Percentiles rank a stretch among this genome's conserved stretches.
These are phyloP conservation scores for Gymnopithys bicolor DNA, from an alignment of 2,797 vertebrate species.

Conservation along the genomic window DNA sequence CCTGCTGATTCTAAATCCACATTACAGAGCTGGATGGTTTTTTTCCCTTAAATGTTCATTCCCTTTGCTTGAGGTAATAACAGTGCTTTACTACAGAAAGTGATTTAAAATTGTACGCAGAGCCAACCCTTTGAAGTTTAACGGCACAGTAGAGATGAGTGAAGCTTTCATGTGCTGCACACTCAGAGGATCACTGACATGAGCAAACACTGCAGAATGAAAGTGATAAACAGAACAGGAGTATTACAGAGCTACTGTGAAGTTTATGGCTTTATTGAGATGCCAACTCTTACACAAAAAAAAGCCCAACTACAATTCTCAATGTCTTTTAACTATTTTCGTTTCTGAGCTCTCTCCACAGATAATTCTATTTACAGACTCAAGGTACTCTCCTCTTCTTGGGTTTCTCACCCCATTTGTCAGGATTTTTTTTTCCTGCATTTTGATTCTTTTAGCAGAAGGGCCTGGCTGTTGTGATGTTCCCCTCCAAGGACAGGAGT, in stretches of 20 bases:
- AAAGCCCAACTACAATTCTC: background rate
- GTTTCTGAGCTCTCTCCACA: background rate
- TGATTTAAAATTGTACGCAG: background rate
- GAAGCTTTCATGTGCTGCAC: background rate
- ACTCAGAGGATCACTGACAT: background rate
- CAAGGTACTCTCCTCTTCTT: background rate
- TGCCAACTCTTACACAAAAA: background rate
- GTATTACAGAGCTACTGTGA: background rate
- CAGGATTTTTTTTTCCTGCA: background rate
- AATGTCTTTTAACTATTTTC: background rate
- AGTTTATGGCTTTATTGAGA: background rate
- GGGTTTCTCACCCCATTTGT: background rate
- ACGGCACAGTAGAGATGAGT: background rate
- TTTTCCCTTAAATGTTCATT: background rate
- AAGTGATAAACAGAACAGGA: background rate
- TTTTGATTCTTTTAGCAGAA: background rate
- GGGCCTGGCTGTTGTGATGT: accelerated
- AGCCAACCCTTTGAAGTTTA: background rate
- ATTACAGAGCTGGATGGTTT: background rate
- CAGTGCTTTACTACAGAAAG: background rate
- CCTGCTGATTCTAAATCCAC: background rate
- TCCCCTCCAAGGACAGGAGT: background rate
- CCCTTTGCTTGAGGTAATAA: background rate
- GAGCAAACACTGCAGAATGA: background rate
- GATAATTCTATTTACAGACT: conserved; percentile 10